Evolutionary conservation across 2,888 invertebrate species (phyloP).

Genomic region (Cheilosia vulpina): DNA sequence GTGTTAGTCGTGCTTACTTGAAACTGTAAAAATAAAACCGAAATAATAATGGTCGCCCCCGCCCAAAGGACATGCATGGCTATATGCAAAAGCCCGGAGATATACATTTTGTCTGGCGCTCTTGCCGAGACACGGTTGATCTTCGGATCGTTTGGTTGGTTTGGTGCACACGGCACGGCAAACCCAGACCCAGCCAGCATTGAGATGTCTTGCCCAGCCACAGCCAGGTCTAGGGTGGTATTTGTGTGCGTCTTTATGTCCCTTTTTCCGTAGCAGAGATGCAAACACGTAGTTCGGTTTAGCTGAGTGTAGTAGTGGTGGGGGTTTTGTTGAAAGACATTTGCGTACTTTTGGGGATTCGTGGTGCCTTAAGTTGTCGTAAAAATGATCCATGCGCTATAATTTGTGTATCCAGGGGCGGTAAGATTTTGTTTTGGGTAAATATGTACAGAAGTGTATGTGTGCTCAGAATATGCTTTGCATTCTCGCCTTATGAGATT

Average conservation of each 20-base stretch:
- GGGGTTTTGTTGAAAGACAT: conserved; percentile 14
- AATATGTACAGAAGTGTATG: not conserved
- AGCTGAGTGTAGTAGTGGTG: not conserved
- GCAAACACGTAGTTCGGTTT: not conserved
- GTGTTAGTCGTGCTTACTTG: conserved; percentile 9
- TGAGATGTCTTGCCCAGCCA: not conserved
- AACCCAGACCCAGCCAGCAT: not conserved
- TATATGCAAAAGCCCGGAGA: conserved; percentile 28
- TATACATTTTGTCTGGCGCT: conserved; percentile 37
- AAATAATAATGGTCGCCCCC: conserved; percentile 40
- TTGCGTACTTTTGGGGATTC: conserved; percentile 51
- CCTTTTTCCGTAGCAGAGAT: conserved; percentile 6
- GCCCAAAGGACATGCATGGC: conserved; percentile 29
- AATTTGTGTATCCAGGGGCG: conserved; percentile 21
- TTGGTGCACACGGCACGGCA: not conserved
- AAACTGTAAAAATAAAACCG: conserved; percentile 38
- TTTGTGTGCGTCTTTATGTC: conserved; percentile 5
- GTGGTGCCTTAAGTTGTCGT: conserved; percentile 48
- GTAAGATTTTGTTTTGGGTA: not conserved
- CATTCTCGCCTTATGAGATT: conserved; percentile 5
- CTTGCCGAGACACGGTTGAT: conserved; percentile 24
- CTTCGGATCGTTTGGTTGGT: conserved; percentile 18
- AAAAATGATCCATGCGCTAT: conserved; percentile 45
- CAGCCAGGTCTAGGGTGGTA: conserved; percentile 1
- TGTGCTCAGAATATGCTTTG: not conserved